A percentile compares a stretch with the other conserved stretches of the same genome.
Conservation (phyloP, 2,888 invertebrate species). For the Harpagoxenus sublaevis region DNA sequence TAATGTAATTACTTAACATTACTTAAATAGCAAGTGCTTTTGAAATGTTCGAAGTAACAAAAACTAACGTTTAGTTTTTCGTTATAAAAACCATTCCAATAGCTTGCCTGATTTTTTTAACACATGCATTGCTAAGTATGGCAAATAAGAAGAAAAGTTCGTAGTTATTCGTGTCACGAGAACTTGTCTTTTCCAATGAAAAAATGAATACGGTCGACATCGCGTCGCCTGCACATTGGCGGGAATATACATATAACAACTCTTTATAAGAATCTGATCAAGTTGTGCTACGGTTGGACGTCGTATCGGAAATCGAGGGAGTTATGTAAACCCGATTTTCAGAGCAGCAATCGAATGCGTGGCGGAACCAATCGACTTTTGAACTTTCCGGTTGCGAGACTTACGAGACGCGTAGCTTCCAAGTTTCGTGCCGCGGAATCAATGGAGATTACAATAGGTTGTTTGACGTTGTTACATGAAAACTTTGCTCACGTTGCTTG, state of each 20-base stretch:
- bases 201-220: constrained; percentile 18
- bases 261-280: constrained; percentile 39
- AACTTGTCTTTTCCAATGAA: neutral
- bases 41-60: neutral
- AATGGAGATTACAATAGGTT: constrained; percentile 67
- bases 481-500: constrained; percentile 37
- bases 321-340: constrained; percentile 61
- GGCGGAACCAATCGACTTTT: constrained; percentile 64
- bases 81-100: neutral
- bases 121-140: neutral
- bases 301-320: constrained; percentile 48
- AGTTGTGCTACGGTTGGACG: constrained; percentile 30
- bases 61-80: neutral
- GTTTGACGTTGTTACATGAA: constrained; percentile 29
- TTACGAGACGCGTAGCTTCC: constrained; percentile 54
- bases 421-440: constrained; percentile 54
- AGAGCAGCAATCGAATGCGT: constrained; percentile 42
- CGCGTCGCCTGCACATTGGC: neutral
- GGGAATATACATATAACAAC: constrained; percentile 13
- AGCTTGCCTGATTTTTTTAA: constrained; percentile 1
- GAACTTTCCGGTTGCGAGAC: constrained; percentile 60
- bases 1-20: neutral
- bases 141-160: neutral
- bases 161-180: neutral
- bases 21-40: constrained; percentile 1